These are phyloP conservation scores for Dromaius novaehollandiae DNA, from an alignment of 2,113 vertebrate species.

Conservation along the genomic window DNA sequence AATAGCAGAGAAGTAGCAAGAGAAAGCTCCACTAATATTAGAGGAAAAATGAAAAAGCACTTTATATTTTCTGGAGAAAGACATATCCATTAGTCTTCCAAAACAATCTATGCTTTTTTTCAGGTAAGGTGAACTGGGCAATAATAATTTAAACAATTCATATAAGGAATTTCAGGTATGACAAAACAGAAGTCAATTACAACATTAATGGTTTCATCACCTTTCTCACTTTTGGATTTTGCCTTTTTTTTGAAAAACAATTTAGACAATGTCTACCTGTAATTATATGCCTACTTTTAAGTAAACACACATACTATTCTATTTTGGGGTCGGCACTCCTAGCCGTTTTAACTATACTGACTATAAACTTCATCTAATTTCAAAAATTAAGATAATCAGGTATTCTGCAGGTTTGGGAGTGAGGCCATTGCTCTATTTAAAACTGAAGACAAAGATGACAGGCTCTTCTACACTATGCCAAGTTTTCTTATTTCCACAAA, in stretches of 20 bases:
- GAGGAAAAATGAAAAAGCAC: background rate
- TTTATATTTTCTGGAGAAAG: background rate
- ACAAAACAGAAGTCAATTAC: background rate
- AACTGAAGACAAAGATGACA: background rate
- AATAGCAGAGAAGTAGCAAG: background rate
- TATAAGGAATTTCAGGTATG: background rate
- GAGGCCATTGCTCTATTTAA: background rate
- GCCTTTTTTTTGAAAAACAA: background rate
- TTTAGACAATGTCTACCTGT: background rate
- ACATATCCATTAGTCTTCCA: background rate
- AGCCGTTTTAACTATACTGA: slow-evolving; percentile 2
- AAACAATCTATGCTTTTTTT: background rate
- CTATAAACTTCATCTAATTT: slow-evolving; percentile 24
- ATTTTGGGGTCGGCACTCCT: slow-evolving; percentile 31
- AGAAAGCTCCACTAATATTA: background rate
- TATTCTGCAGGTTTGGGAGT: background rate
- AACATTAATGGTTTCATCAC: background rate
- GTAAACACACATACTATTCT: slow-evolving; percentile 25
- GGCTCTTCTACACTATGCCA: background rate
- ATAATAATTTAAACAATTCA: slow-evolving; percentile 36
- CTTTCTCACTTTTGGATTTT: background rate
- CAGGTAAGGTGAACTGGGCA: background rate
- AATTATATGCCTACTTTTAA: slow-evolving; percentile 54
- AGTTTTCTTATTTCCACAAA: slow-evolving; percentile 10
- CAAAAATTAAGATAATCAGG: background rate